Evolutionary conservation across 2,113 vertebrate species (phyloP).

Genomic region (Dromas ardeola): DNA sequence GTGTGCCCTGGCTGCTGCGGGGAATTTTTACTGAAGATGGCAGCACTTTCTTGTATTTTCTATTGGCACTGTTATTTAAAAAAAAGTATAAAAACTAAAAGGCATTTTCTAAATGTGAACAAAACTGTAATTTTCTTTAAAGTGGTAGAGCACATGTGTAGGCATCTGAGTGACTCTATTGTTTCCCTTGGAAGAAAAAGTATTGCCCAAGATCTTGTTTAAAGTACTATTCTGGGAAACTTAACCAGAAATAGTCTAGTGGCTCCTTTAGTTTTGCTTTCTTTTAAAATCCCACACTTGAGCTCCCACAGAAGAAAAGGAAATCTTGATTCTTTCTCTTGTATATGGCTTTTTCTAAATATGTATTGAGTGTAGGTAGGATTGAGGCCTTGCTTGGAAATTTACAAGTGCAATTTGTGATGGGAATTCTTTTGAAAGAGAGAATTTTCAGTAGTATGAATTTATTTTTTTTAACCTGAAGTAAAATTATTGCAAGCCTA

Average conservation of each 20-base stretch:
- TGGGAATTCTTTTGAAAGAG: not conserved
- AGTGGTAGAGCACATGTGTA: not conserved
- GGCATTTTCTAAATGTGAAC: not conserved
- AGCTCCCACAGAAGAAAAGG: not conserved
- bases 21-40: not conserved
- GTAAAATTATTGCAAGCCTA: not conserved
- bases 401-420: not conserved
- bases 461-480: not conserved
- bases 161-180: not conserved
- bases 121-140: not conserved
- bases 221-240: not conserved
- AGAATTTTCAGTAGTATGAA: not conserved
- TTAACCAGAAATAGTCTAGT: not conserved
- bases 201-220: not conserved
- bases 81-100: not conserved
- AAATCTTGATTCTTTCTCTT: not conserved
- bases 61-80: fast-evolving
- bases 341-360: not conserved
- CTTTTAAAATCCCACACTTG: not conserved
- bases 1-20: not conserved
- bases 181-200: not conserved
- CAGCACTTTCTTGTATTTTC: not conserved
- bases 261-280: not conserved
- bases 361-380: not conserved
- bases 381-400: not conserved